Base-by-base conservation (phyloP, 2,888 invertebrate species). In the Ptychoptera contaminata region DNA sequence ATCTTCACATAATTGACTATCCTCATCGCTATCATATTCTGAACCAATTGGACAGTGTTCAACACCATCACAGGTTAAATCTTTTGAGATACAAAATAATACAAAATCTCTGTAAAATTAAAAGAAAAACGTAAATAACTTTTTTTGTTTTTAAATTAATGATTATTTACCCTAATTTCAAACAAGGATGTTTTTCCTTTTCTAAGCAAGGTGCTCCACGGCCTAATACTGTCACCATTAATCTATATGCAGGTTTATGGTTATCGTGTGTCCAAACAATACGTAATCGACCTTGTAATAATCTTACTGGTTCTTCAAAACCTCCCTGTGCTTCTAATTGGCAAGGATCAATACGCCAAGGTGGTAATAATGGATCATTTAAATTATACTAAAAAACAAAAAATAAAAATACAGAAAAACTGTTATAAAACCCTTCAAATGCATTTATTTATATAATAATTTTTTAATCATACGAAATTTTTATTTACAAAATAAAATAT, bases 41-140 rank as follows among this genome's bases (percentile, higher is more conserved):
- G 74, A 75, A 5, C 75, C 76, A 1, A 72, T 72, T 0, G 79
- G 78, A 51, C 80, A 80, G 56, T 80, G 77, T 2, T 70, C 65
- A 16, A 76, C 70, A 9, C 78, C 78, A 52, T 80, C 79, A 58
- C 80, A 80, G 14, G 75, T 69, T 49, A 79, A 63, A 54, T 74
- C 73, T 42, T 74, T 72, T 1, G 79, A 75, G 44, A 80, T 71
- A 61, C 80, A 80, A 38, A 79, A 66, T 49, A 65, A 51, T 31
- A 62, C 58, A 45, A 63, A 63, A 45, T 57, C 55, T 1, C 62
- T 63, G 34, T 4, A 41, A 23, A 11, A 11, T 3, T 4, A 11
- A 32, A 32, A 11, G 9, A 32, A 7, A 3, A 11, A 11, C n/a
- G 30, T 41, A 7, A 36, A n/a, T n/a, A n/a, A n/a, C n/a, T 15